phyloP scores from a whole-genome alignment of 2,888 invertebrate species.

The Elegia similella region DNA sequence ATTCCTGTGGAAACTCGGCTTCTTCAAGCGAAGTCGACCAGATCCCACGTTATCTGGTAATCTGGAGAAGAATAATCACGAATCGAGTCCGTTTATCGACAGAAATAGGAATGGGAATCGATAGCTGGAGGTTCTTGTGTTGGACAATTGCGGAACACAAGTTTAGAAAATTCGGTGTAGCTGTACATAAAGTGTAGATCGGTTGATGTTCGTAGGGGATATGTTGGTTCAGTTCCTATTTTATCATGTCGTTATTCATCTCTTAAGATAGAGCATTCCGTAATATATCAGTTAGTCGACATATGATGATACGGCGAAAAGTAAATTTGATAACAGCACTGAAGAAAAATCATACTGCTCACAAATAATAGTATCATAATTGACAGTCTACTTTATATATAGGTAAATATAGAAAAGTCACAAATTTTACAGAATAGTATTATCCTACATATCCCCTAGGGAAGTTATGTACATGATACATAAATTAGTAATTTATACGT shows the following conservation, averaged over 20 bases:
- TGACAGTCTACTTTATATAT: no score
- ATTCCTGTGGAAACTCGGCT: constrained; percentile 93
- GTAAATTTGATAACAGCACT: no score
- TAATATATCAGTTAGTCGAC: no score
- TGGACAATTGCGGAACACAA: constrained; percentile 33
- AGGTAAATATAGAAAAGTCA: no score
- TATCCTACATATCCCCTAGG: constrained; percentile 9
- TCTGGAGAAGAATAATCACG: constrained; percentile 86
- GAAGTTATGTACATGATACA: constrained; percentile 4
- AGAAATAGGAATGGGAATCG: constrained; percentile 70
- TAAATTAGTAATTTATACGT: constrained; percentile 44
- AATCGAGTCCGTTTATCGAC: constrained; percentile 84
- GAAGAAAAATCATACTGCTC: no score
- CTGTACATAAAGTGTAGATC: constrained; percentile 18
- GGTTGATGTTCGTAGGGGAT: constrained; percentile 5
- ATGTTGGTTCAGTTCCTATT: not conserved
- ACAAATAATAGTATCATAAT: no score
- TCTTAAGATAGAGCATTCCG: no score
- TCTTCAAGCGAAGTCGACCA: constrained; percentile 92
- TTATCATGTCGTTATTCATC: not conserved
- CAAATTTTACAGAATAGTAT: not conserved
- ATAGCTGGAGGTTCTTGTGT: constrained; percentile 55
- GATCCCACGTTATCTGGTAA: constrained; percentile 92
- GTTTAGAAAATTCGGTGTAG: constrained; percentile 20
- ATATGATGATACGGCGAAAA: no score